Conservation (phyloP, 2,113 vertebrate genomes). For the Cichladusa arquata region DNA sequence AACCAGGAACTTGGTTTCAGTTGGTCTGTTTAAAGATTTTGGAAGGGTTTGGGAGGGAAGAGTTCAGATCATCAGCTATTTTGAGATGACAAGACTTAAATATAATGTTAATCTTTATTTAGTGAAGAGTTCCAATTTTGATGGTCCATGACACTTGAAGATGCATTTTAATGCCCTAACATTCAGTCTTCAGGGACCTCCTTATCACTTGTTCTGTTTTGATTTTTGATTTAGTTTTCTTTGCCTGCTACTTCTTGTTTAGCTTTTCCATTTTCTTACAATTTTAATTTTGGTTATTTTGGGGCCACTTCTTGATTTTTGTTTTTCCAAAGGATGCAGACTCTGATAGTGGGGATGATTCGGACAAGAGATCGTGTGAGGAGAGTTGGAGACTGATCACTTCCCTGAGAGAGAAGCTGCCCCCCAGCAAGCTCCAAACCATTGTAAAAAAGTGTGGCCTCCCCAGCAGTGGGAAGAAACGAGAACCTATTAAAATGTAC, state of each 20-base stretch:
- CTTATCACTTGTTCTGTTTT: constrained; percentile 59
- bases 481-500: constrained; percentile 97
- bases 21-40: background rate
- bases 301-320: constrained; percentile 95
- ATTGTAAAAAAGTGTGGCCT: constrained; percentile 99
- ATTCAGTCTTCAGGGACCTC: constrained; percentile 44
- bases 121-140: constrained; percentile 32
- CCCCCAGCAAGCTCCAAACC: constrained; percentile 98
- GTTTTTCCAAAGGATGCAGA: constrained; percentile 97
- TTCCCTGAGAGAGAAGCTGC: constrained; percentile 98
- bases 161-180: constrained; percentile 37
- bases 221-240: constrained; percentile 74
- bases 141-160: constrained; percentile 29
- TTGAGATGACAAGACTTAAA: background rate
- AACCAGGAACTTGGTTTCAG: constrained; percentile 12
- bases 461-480: constrained; percentile 97
- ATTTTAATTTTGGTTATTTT: constrained; percentile 89
- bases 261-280: constrained; percentile 84
- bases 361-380: constrained; percentile 99
- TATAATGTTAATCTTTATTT: constrained; percentile 16
- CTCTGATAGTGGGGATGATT: constrained; percentile 99
- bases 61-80: background rate
- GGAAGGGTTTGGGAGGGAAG: constrained; percentile 33
- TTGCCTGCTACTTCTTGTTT: constrained; percentile 73
- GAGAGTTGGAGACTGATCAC: constrained; percentile 99